Evolutionary conservation across 2,888 invertebrate genomes (phyloP).

Genomic region (Acanthosepion pharaonis): DNA sequence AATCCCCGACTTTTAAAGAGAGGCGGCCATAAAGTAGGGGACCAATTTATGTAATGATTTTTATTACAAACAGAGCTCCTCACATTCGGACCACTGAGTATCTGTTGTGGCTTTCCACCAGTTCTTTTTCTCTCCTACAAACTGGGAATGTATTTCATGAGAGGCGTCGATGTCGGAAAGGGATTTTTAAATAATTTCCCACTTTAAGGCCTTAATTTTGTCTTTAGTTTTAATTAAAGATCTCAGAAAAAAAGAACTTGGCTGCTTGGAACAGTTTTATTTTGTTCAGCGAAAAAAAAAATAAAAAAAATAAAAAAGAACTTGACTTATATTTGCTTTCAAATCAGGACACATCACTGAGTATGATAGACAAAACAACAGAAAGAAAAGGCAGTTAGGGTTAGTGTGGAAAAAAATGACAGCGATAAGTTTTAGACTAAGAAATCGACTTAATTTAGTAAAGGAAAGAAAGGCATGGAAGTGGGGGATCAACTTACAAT

Average conservation of each 20-base stretch:
- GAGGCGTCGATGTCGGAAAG: neutral
- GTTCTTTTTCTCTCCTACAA: neutral
- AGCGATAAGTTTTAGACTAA: neutral
- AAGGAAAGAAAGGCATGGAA: neutral
- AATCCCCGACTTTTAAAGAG: neutral
- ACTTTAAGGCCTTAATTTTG: neutral
- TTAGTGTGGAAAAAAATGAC: neutral
- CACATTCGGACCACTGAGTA: neutral
- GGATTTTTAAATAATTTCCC: neutral
- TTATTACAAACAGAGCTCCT: neutral
- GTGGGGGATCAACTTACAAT: slow-evolving; percentile 20
- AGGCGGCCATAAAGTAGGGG: neutral
- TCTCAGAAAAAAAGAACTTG: neutral
- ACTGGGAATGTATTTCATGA: neutral
- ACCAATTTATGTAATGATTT: neutral
- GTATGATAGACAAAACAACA: neutral
- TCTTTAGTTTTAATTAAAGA: neutral
- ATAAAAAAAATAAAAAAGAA: too few relatives aligned
- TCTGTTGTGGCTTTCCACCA: neutral
- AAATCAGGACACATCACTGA: neutral
- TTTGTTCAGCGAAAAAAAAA: neutral
- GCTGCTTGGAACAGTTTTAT: neutral
- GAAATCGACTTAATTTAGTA: neutral
- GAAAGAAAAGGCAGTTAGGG: neutral
- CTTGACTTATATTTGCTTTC: neutral